Conservation (phyloP, 2,888 invertebrate genomes). For the Pachymerium ferrugineum region DNA sequence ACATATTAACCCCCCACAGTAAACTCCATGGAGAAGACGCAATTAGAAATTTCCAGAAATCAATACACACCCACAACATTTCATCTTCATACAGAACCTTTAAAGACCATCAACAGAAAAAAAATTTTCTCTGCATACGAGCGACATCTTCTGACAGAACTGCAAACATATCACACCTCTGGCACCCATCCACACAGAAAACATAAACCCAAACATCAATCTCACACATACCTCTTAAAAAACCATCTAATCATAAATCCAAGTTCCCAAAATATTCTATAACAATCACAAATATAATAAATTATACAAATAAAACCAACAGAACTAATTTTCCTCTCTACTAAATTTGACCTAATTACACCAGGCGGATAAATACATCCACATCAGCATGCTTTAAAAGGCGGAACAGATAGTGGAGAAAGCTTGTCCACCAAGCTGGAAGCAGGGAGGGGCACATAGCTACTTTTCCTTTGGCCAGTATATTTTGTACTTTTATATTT, state of each 20-base stretch:
- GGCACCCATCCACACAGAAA: background rate
- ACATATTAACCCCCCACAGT: no score
- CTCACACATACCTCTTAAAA: no score
- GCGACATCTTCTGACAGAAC: background rate
- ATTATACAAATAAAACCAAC: no score
- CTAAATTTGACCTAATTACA: background rate
- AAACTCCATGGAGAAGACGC: no score
- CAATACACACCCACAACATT: no score
- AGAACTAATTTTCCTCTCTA: no score
- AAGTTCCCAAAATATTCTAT: no score
- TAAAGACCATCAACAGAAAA: background rate
- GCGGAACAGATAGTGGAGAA: background rate
- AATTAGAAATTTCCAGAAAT: no score
- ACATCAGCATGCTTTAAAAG: background rate
- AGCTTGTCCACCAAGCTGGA: constrained; percentile 26
- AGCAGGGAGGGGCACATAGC: constrained; percentile 16
- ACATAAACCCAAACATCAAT: background rate
- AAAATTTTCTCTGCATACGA: background rate
- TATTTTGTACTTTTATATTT: constrained; percentile 29
- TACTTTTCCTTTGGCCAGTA: constrained; percentile 28
- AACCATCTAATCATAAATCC: no score
- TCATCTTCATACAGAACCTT: no score
- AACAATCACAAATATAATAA: no score
- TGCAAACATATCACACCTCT: background rate
- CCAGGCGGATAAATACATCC: background rate